A percentile compares a stretch with the other conserved stretches of the same genome.
Evolutionary conservation across 64 coral and sea anemone genomes (phyloP).

Genomic region (Pachyseris speciosa): DNA sequence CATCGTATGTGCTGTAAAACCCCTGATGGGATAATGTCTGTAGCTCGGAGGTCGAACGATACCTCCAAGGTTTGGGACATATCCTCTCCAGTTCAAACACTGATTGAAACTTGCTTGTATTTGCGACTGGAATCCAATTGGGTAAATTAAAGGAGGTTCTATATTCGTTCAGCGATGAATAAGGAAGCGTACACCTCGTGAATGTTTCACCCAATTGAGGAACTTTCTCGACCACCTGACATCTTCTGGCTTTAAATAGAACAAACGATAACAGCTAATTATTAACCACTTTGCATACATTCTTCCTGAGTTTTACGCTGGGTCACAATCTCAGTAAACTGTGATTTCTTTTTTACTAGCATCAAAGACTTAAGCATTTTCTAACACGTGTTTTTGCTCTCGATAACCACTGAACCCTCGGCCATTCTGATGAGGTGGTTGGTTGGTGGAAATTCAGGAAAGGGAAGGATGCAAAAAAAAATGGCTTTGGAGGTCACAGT

Average conservation of each 20-base stretch:
- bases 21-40: slow-evolving; percentile 35
- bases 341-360: no score
- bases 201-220: not conserved
- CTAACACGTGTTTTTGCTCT: no score
- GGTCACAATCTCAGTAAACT: no score
- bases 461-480: no score
- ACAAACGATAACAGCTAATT: not conserved
- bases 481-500: no score
- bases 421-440: no score
- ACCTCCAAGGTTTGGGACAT: slow-evolving; percentile 84
- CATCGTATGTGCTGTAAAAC: slow-evolving; percentile 46
- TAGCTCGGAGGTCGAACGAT: slow-evolving; percentile 33
- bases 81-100: slow-evolving; percentile 15
- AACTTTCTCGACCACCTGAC: not conserved
- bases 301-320: no score
- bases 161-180: slow-evolving; percentile 50
- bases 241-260: not conserved
- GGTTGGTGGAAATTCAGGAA: no score
- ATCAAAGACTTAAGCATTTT: no score
- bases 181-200: slow-evolving; percentile 10
- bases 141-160: slow-evolving; percentile 47
- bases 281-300: no score
- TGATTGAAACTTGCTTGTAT: not conserved
- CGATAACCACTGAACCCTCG: no score
- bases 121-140: slow-evolving; percentile 51